Evolutionary conservation across 2,797 vertebrate species (phyloP).

Genomic region (Microhierax caerulescens): DNA sequence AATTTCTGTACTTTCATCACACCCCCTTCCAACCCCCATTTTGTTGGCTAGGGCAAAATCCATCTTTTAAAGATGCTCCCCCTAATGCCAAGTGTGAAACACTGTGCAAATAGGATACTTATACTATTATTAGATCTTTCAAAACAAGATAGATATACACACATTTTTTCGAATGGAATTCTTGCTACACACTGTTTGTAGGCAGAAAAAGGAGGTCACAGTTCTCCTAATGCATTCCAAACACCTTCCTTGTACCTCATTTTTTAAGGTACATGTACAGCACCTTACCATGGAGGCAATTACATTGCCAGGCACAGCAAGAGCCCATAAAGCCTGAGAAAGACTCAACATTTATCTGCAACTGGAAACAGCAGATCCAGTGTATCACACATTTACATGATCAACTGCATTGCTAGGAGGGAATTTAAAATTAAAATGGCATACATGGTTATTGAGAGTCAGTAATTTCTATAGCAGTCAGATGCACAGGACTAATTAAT

Average conservation of each 20-base stretch:
- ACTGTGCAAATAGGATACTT: background rate
- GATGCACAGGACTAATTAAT: constrained; percentile 42
- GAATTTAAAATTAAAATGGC: constrained; percentile 16
- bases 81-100: background rate
- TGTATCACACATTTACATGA: background rate
- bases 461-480: constrained; percentile 30
- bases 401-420: background rate
- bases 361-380: constrained; percentile 8
- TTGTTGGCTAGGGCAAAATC: background rate
- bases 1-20: background rate
- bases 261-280: background rate
- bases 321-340: background rate
- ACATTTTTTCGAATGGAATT: background rate
- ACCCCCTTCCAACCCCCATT: background rate
- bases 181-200: background rate
- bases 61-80: background rate
- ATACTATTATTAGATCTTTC: background rate
- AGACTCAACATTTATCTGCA: constrained; percentile 21
- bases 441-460: background rate
- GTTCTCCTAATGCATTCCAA: background rate
- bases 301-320: background rate
- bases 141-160: background rate
- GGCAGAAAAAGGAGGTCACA: background rate
- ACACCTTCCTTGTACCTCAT: background rate
- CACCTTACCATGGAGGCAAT: background rate